phyloP scores from a whole-genome alignment of 2,888 invertebrate species.

The Hypselothyrea guttata region DNA sequence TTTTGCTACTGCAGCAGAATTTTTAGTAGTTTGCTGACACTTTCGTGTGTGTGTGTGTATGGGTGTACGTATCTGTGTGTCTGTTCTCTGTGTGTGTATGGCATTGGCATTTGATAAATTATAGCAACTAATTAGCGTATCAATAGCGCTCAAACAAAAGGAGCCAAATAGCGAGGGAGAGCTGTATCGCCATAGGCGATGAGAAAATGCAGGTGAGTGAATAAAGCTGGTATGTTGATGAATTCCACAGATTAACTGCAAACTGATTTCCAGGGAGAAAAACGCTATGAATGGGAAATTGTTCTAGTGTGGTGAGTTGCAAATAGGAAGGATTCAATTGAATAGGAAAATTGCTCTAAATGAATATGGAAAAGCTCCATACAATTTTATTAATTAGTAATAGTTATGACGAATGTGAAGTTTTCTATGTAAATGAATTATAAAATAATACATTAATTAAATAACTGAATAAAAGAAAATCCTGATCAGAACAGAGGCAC shows the following conservation, averaged over 20 bases:
- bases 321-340: no score
- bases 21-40: slow-evolving; percentile 53
- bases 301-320: no score
- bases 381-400: no score
- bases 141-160: slow-evolving; percentile 55
- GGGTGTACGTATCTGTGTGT: slow-evolving; percentile 8
- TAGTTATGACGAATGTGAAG: no score
- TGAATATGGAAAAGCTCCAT: no score
- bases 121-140: slow-evolving; percentile 70
- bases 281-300: background rate
- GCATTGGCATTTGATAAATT: slow-evolving; percentile 56
- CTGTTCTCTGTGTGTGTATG: background rate
- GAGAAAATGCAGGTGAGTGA: background rate
- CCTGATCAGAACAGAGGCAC: no score
- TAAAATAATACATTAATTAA: no score
- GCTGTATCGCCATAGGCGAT: background rate
- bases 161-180: background rate
- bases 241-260: slow-evolving; percentile 35
- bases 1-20: slow-evolving; percentile 70
- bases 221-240: slow-evolving; percentile 8
- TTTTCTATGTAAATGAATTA: no score
- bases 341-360: no score
- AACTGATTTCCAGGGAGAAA: slow-evolving; percentile 19
- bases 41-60: slow-evolving; percentile 9
- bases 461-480: no score